Conservation (phyloP, 2,113 vertebrate species). For the Alligator sinensis region DNA sequence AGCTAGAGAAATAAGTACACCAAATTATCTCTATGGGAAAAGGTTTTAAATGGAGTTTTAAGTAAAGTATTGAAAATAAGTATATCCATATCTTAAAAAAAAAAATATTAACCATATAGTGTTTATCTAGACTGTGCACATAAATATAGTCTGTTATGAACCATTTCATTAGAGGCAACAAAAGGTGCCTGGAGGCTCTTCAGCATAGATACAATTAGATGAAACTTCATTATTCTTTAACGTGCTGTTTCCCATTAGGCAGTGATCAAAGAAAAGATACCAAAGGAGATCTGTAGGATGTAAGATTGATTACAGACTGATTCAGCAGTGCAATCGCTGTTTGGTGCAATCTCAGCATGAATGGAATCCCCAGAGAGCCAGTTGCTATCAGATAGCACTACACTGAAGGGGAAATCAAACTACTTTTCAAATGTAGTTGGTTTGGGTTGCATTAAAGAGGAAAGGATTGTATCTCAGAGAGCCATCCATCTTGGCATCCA, state of each 20-base stretch:
- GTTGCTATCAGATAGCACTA: slow-evolving; percentile 80
- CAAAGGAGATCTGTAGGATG: slow-evolving; percentile 82
- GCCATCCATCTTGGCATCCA: slow-evolving; percentile 62
- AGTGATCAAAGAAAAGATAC: slow-evolving; percentile 86
- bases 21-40: neutral
- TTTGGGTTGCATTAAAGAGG: slow-evolving; percentile 71
- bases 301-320: slow-evolving; percentile 86
- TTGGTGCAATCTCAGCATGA: slow-evolving; percentile 89
- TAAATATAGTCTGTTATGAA: slow-evolving; percentile 51
- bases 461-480: slow-evolving; percentile 67
- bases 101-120: slow-evolving; percentile 23
- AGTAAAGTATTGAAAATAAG: neutral
- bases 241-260: slow-evolving; percentile 81
- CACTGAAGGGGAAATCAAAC: slow-evolving; percentile 74
- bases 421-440: slow-evolving; percentile 74
- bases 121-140: slow-evolving; percentile 36
- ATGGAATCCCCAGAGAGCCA: slow-evolving; percentile 72
- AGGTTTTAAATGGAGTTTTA: neutral
- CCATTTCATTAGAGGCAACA: slow-evolving; percentile 66
- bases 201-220: slow-evolving; percentile 71
- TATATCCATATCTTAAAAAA: neutral
- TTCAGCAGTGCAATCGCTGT: slow-evolving; percentile 83
- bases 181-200: slow-evolving; percentile 63
- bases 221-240: slow-evolving; percentile 84
- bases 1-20: neutral